phyloP scores from a whole-genome alignment of 2,888 invertebrate species.

The Epistrophe grossulariae region DNA sequence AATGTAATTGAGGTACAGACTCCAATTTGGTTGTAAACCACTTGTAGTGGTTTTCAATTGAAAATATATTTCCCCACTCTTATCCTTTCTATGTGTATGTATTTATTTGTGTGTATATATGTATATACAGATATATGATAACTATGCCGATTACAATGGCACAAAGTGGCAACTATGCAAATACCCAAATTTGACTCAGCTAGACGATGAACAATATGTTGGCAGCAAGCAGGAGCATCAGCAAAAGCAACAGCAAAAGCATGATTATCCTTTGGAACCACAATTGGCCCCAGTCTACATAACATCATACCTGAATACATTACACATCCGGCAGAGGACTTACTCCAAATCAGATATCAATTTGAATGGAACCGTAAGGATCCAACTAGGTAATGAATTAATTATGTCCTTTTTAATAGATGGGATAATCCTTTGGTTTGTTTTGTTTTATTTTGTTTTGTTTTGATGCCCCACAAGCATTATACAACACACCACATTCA shows the following conservation, averaged over 20 bases:
- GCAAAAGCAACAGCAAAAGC: slow-evolving; percentile 85
- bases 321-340: slow-evolving; percentile 86
- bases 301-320: slow-evolving; percentile 88
- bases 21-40: slow-evolving; percentile 31
- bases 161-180: slow-evolving; percentile 88
- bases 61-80: slow-evolving; percentile 32
- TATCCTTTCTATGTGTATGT: not conserved
- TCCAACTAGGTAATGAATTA: slow-evolving; percentile 85
- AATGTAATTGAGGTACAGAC: slow-evolving; percentile 85
- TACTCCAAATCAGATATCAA: slow-evolving; percentile 83
- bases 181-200: slow-evolving; percentile 78
- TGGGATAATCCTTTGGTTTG: slow-evolving; percentile 47
- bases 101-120: not conserved
- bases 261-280: slow-evolving; percentile 78
- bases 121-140: slow-evolving; percentile 86
- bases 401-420: slow-evolving; percentile 58
- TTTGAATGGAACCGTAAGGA: slow-evolving; percentile 87
- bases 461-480: not conserved
- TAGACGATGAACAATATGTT: slow-evolving; percentile 61
- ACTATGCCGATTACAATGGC: slow-evolving; percentile 89
- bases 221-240: slow-evolving; percentile 80
- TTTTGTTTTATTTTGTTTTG: slow-evolving; percentile 23
- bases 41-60: slow-evolving; percentile 48
- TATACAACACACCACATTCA: slow-evolving; percentile 31
- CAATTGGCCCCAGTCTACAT: slow-evolving; percentile 85